Base-by-base conservation (phyloP, 2,888 invertebrate species). In the Sepioteuthis lessoniana region DNA sequence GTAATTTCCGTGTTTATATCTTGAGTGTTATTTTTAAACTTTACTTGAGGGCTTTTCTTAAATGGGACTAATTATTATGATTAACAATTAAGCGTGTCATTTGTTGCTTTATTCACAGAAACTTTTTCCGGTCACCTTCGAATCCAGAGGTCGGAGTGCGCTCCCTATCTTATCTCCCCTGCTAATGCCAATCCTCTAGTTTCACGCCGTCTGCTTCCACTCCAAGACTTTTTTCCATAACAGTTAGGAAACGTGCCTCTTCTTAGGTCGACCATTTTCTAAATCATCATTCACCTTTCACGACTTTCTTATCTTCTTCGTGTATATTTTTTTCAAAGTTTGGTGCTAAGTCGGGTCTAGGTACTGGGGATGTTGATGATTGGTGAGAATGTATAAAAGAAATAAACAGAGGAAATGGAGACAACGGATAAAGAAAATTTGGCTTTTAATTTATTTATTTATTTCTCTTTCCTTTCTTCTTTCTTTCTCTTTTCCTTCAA, bases 241-340 rank as follows among this genome's bases (percentile, higher is more conserved):
- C 76, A 19, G n/a, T 35, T 16, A 76, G 35, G n/a, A 76, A 76
- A 76, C 76, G 76, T 76, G 76, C 76, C 35, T 76, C 60, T 60
- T 31, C n/a, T 76, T 76, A n/a, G 16, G 76, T 76, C 76, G n/a
- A 76, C 76, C 10, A 35, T 76, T 76, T 35, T 76, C 16, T 16
- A 35, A 76, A 76, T 76, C 76, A 76, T 76, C 76, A 76, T 76
- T 76, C 76, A 76, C 35, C 76, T 76, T 76, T 76, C 76, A 76
- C n/a, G 76, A 76, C 16, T 35, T 76, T 35, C 76, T 35, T 76
- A 76, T 76, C 76, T 76, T 76, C 76, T 76, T 76, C 16, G 76
- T n/a, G n/a, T 10, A n/a, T 16, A 76, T 76, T 76, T 76, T 35
- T 35, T n/a, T n/a, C 16, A n/a, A n/a, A 35, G 35, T 1, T 76